phyloP scores from a whole-genome alignment of 1,140 invertebrate genomes.

The Achroia grisella region DNA sequence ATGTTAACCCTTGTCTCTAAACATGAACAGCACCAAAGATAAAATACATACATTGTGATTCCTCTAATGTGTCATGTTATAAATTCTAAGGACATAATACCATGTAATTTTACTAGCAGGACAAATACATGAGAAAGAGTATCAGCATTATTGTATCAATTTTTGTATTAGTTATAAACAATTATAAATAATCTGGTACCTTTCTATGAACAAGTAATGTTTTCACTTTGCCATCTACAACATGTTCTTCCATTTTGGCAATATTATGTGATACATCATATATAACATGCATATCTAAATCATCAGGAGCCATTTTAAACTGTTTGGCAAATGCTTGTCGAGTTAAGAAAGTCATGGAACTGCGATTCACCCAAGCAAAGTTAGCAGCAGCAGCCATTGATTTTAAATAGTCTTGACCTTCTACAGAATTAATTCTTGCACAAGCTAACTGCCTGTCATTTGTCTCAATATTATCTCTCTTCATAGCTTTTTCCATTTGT shows the following conservation, averaged over 20 bases:
- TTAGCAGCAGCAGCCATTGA: constrained; percentile 99
- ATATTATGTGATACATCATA: constrained; percentile 99
- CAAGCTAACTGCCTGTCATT: constrained; percentile 99
- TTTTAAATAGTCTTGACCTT: constrained; percentile 98
- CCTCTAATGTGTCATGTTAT: too few species aligned
- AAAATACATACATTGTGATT: too few species aligned
- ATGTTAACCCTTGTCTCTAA: too few species aligned
- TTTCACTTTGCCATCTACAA: constrained; percentile 96
- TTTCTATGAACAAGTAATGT: constrained; percentile 98
- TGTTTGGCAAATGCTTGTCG: constrained; percentile 99
- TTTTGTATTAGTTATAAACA: too few species aligned
- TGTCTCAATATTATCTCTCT: constrained; percentile 96
- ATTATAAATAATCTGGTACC: too few species aligned
- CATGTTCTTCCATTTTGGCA: constrained; percentile 98
- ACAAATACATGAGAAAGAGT: too few species aligned
- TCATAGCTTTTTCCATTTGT: constrained; percentile 99
- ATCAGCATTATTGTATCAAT: too few species aligned
- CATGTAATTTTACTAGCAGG: too few species aligned
- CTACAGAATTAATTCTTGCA: constrained; percentile 93
- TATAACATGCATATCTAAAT: constrained; percentile 99
- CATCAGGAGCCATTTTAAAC: constrained; percentile 96
- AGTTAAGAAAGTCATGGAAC: constrained; percentile 98
- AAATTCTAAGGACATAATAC: too few species aligned
- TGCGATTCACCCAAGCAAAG: constrained; percentile 99
- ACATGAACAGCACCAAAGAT: too few species aligned